Evolutionary conservation across 2,797 vertebrate genomes (phyloP).

Genomic region (Toxotes lorentzi): DNA sequence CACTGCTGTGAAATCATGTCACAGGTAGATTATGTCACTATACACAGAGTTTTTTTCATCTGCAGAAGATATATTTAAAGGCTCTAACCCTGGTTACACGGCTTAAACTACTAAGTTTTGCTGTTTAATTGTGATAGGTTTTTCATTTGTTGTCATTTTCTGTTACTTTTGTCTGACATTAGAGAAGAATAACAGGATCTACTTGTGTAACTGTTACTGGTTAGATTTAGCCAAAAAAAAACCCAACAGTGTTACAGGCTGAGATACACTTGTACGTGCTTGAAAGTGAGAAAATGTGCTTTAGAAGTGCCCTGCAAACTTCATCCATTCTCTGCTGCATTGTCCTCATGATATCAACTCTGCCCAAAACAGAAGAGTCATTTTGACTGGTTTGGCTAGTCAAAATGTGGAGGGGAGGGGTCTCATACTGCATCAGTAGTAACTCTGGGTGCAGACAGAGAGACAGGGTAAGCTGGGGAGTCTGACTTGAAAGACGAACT

Average conservation of each 20-base stretch:
- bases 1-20: conserved; percentile 21
- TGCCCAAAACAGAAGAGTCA: conserved; percentile 8
- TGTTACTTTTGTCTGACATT: neutral
- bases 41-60: neutral
- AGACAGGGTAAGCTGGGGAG: conserved; percentile 47
- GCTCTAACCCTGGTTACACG: neutral
- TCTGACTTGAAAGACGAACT: conserved; percentile 66
- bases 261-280: conserved; percentile 1
- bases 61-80: conserved; percentile 15
- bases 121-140: neutral
- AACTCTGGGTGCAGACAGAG: conserved; percentile 27
- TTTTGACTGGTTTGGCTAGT: conserved; percentile 24
- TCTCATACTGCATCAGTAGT: conserved; percentile 31
- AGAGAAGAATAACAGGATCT: neutral
- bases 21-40: neutral
- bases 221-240: neutral
- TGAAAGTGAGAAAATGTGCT: conserved; percentile 8
- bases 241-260: neutral
- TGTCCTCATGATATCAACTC: conserved; percentile 1
- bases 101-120: neutral
- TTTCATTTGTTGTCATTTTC: neutral
- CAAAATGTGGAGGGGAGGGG: neutral
- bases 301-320: neutral
- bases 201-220: neutral
- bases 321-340: neutral